Evolutionary conservation across 2,888 invertebrate species (phyloP), one percentile per base, ranked within the genome.

Genomic region (Acanthosepion lycidas): DNA sequence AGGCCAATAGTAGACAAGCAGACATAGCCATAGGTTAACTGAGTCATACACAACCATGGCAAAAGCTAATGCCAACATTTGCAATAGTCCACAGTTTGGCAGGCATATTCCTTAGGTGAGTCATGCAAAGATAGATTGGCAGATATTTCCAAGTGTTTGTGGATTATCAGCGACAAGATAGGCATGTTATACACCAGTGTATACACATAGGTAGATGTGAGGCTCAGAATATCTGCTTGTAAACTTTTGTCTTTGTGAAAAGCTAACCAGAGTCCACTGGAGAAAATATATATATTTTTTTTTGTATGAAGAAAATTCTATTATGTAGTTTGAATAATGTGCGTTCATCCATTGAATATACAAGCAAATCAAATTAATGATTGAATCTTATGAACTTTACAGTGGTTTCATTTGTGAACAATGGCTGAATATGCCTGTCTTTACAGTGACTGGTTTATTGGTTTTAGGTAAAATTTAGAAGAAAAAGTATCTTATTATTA

Each of bases 41-140:
- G 78, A 78, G n/a, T 78, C 78, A 78, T 78, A 78, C 78, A 78
- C 78, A 78, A 12, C 78, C 78, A n/a, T 5, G n/a, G 78, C 78
- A 78, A 78, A 78, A 78, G 78, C 78, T 28, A 78, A 78, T 78
- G 78, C 78, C 78, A 78, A 78, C n/a, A n/a, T n/a, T n/a, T 78
- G 78, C 15, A 33, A 78, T 78, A 33, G 78, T 78, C 78, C 78
- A 78, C 78, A 4, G 78, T 78, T 78, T 78, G 78, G 78, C 78
- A 78, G n/a, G n/a, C 78, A 78, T 78, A 78, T 78, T 78, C 78
- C 78, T n/a, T 78, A 33, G 78, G n/a, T 78, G 78, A 78, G 78
- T 78, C 78, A 78, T 78, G 9, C 18, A 12, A 78, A 78, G 78
- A 78, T n/a, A 78, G 78, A 78, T 78, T 78, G 78, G 33, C 78